Evolutionary conservation across 2,113 vertebrate genomes (phyloP).

Genomic region (Indri indri): DNA sequence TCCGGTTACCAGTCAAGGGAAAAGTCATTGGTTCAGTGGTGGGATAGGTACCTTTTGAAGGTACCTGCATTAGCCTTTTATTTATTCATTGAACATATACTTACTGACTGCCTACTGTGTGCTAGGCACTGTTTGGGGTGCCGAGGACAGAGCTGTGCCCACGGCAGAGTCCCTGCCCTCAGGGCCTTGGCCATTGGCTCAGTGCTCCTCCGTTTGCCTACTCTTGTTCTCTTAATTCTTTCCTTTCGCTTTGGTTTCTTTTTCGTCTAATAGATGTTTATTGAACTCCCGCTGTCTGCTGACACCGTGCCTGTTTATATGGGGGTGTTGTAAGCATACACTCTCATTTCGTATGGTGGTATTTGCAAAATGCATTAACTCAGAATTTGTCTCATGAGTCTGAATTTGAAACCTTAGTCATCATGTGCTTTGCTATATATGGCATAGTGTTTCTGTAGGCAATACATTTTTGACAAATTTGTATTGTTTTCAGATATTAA

Average conservation of each 20-base stretch:
- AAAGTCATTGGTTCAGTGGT: not conserved
- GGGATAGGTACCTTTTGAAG: too few species aligned
- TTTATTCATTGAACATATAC: not conserved
- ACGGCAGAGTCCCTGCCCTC: not conserved
- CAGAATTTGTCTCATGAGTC: conserved; percentile 33
- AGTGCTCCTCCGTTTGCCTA: not conserved
- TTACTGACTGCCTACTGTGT: not conserved
- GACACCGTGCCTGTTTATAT: not conserved
- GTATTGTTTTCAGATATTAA: conserved; percentile 25
- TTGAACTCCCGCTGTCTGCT: conserved; percentile 40
- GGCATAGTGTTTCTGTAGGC: not conserved
- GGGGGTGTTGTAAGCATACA: not conserved
- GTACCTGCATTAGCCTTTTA: not conserved
- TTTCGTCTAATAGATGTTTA: conserved; percentile 11
- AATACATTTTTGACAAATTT: not conserved
- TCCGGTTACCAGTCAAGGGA: not conserved
- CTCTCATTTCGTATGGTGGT: not conserved
- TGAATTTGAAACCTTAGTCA: conserved; percentile 56
- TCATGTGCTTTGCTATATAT: conserved; percentile 20
- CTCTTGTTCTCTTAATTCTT: not conserved
- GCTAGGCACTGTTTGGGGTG: not conserved
- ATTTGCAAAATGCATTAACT: conserved; percentile 60
- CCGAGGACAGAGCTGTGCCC: not conserved
- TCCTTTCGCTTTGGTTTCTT: conserved; percentile 1
- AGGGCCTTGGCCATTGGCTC: not conserved